phyloP scores from a whole-genome alignment of 2,113 vertebrate genomes.

The Alligator sinensis region DNA sequence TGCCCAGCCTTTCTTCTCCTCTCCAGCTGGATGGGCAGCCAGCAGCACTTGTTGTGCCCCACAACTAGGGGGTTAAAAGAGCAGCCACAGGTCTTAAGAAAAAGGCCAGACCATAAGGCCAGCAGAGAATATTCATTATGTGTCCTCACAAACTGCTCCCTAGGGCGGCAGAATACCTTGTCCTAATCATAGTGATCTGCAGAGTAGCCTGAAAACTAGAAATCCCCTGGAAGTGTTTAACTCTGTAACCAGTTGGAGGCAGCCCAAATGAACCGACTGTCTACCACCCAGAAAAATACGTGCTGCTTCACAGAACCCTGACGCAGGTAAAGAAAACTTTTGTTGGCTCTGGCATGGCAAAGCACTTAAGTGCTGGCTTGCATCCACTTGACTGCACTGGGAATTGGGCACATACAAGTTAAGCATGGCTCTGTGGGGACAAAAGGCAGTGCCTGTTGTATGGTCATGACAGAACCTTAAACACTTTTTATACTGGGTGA shows the following conservation, averaged over 20 bases:
- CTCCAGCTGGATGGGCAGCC: too few relatives aligned
- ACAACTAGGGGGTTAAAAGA: too few relatives aligned
- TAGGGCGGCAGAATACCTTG: neutral
- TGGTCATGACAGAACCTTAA: neutral
- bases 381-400: neutral
- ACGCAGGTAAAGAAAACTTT: neutral
- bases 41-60: too few relatives aligned
- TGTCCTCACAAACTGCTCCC: neutral
- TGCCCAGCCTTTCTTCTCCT: too few relatives aligned
- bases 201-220: neutral
- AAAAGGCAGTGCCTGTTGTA: neutral
- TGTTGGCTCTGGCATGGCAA: neutral
- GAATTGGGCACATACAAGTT: neutral
- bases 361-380: constrained; percentile 9
- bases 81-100: neutral
- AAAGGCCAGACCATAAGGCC: fast-evolving
- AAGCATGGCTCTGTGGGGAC: neutral
- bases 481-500: neutral
- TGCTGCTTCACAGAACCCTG: neutral
- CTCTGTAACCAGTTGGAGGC: neutral
- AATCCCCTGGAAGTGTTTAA: neutral
- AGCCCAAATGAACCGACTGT: neutral
- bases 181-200: neutral
- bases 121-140: neutral
- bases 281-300: neutral